A percentile compares a stretch with the other conserved stretches of the same genome.
These are phyloP conservation scores for Apomyelois bistriatella DNA, from an alignment of 2,888 invertebrate genomes.

Conservation along the genomic window DNA sequence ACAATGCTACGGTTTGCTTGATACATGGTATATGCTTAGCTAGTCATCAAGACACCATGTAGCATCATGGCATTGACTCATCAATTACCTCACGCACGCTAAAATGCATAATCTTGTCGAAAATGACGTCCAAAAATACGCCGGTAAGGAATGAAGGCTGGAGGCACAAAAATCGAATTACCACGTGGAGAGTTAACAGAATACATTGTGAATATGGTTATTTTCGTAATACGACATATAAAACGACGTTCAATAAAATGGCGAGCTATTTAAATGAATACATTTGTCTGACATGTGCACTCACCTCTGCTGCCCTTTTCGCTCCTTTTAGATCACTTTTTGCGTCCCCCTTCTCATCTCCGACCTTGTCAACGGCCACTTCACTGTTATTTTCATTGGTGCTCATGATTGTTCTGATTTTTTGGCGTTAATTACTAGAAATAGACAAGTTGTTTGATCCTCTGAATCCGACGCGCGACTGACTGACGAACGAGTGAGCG, in stretches of 20 bases:
- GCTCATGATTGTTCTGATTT: conserved; percentile 76
- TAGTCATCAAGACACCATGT: conserved; percentile 23
- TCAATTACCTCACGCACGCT: conserved; percentile 62
- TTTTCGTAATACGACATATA: conserved; percentile 37
- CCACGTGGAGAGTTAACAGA: conserved; percentile 46
- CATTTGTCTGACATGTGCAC: conserved; percentile 78
- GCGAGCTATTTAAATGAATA: conserved; percentile 73
- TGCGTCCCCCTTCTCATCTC: conserved; percentile 87
- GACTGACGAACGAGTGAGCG: conserved; percentile 82
- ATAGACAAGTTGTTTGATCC: conserved; percentile 69
- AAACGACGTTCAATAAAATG: conserved; percentile 73
- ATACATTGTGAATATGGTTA: conserved; percentile 26
- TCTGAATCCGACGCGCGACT: conserved; percentile 84
- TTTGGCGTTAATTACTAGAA: conserved; percentile 66
- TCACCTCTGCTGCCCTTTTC: conserved; percentile 93
- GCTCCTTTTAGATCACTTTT: conserved; percentile 92
- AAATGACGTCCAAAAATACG: conserved; percentile 69
- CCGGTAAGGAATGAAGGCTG: conserved; percentile 45
- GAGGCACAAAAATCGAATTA: conserved; percentile 27
- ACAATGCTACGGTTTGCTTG: conserved; percentile 50
- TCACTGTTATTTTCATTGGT: conserved; percentile 89
- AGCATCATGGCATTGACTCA: conserved; percentile 50
- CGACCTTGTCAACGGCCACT: conserved; percentile 91
- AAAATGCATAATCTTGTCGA: conserved; percentile 44
- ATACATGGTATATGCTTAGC: conserved; percentile 24